Evolutionary conservation across 2,113 vertebrate genomes (phyloP).

Genomic region (Pogona vitticeps): DNA sequence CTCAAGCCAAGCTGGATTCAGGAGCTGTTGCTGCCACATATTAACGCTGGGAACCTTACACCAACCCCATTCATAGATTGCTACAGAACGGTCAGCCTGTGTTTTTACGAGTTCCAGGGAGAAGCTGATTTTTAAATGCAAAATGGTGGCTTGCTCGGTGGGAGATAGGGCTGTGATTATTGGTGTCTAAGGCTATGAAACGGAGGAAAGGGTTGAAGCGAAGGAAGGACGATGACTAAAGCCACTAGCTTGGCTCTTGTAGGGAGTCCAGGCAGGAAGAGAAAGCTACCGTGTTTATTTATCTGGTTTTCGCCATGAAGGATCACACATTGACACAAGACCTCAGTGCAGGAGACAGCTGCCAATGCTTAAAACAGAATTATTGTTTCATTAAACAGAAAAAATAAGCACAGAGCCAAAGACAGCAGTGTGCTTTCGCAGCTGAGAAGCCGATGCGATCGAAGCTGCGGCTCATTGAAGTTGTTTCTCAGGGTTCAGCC

Average conservation of each 20-base stretch:
- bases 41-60: background rate
- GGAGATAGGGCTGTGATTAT: background rate
- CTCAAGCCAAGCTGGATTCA: background rate
- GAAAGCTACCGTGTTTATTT: background rate
- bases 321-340: background rate
- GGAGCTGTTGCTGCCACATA: background rate
- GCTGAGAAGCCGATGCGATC: background rate
- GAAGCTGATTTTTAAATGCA: rapidly evolving
- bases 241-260: background rate
- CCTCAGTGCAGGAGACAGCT: constrained; percentile 1
- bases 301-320: background rate
- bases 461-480: background rate
- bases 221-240: rapidly evolving
- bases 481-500: background rate
- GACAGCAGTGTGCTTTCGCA: background rate
- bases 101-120: background rate
- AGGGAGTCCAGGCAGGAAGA: constrained; percentile 1
- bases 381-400: background rate
- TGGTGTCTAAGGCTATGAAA: background rate
- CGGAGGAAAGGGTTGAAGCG: background rate
- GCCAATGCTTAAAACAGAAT: rapidly evolving
- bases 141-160: background rate
- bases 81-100: rapidly evolving
- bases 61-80: background rate
- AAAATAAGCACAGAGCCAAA: constrained; percentile 11